Evolutionary conservation across 1,140 invertebrate species (phyloP), one percentile per base, ranked within the genome.

Genomic region (Anadara kagoshimensis): DNA sequence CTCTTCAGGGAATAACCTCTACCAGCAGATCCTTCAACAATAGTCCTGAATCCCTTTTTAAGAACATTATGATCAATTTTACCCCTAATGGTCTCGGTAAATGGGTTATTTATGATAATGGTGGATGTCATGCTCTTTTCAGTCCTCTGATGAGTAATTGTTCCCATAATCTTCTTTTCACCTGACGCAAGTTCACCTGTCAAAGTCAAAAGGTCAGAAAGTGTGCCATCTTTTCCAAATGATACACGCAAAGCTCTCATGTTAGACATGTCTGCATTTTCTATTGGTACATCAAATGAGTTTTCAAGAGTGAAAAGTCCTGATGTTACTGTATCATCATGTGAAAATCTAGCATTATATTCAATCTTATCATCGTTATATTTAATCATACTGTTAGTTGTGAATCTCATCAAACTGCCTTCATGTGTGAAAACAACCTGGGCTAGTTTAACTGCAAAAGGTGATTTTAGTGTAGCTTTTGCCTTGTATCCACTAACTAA

Each of bases 191-290:
- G 11, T 44, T 76, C 69, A 64, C 59, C 75, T 24, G 44, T 67
- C 20, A 66, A 57, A 20, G 65, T 51, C 18, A 76, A 64, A 22
- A n/a, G n/a, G n/a, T 72, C 72, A 14, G 29, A 51, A 26, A 36
- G 43, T 29, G 44, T 62, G n/a, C 75, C 75, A 68, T 71, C 69
- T 57, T 65, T 71, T 36, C 61, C 72, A 44, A 76, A 69, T 14
- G 65, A 57, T 5, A 76, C n/a, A 36, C 57, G 29, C 7, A 68
- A 51, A 24, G 70, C 63, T 56, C 66, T 56, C 29, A 36, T 36
- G 29, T 36, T 36, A 36, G 29, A 36, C 29, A 36, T 36, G 29
- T 36, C 29, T 24, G 66, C 69, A n/a, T 20, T 24, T 12, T 71
- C 26, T n/a, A 68, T 29, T 41, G 69, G 69, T 51, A 57, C 36